Conservation (phyloP, 1,140 invertebrate genomes). For the Globodera ellingtonae region DNA sequence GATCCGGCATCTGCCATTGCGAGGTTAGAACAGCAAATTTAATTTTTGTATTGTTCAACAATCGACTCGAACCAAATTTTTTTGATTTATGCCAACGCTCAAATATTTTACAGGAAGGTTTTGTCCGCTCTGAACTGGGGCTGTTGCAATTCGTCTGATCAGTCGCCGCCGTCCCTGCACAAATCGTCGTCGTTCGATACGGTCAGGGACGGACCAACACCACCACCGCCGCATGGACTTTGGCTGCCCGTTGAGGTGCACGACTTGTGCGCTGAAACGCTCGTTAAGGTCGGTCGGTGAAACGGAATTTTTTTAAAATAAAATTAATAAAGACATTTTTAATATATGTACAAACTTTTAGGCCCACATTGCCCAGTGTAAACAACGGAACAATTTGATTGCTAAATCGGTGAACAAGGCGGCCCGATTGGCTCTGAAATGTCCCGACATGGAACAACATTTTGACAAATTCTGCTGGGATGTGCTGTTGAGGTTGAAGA, state of each 20-base stretch:
- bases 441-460: conserved; percentile 47
- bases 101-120: conserved; percentile 33
- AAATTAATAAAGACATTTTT: not conserved
- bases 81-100: not conserved
- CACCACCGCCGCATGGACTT: conserved; percentile 13
- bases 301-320: too few relatives aligned
- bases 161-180: not conserved
- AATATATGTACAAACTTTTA: conserved; percentile 2
- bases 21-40: conserved; percentile 12
- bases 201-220: too few relatives aligned
- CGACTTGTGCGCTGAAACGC: conserved; percentile 32
- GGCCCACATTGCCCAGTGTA: conserved; percentile 53
- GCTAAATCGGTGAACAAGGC: conserved; percentile 48
- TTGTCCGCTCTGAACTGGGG: conserved; percentile 44
- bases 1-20: conserved; percentile 45
- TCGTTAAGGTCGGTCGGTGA: conserved; percentile 27
- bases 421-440: conserved; percentile 44
- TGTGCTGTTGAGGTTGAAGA: conserved; percentile 44
- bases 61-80: too few relatives aligned
- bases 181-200: not conserved
- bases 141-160: not conserved
- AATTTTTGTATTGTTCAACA: too few relatives aligned
- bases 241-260: conserved; percentile 42
- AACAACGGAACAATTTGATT: conserved; percentile 45
- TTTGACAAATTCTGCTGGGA: conserved; percentile 54